Evolutionary conservation across 2,113 vertebrate genomes (phyloP).

Genomic region (Erythrocercus mccallii): DNA sequence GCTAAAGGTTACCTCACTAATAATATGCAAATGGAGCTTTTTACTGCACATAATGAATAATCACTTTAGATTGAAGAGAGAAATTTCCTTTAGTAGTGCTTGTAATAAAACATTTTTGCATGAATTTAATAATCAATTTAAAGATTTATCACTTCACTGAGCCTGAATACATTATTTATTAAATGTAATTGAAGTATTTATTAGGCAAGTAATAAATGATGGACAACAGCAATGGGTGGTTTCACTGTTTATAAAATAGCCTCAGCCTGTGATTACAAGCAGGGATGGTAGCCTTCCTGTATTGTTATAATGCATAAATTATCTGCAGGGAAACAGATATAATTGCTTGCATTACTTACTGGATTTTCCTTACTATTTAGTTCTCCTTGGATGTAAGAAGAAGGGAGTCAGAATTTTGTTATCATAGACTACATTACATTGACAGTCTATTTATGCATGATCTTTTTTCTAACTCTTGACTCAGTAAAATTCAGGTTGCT

Average conservation of each 20-base stretch:
- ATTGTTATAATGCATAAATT: slow-evolving; percentile 41
- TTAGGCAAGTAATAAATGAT: slow-evolving; percentile 75
- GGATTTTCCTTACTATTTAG: not conserved
- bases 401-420: not conserved
- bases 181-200: slow-evolving; percentile 82
- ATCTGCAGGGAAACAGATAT: not conserved
- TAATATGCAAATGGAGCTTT: slow-evolving; percentile 73
- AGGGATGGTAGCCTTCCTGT: slow-evolving; percentile 6
- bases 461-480: not conserved
- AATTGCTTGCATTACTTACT: not conserved
- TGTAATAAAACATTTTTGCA: slow-evolving; percentile 72
- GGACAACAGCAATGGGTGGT: slow-evolving; percentile 54
- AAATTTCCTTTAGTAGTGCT: slow-evolving; percentile 70
- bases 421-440: not conserved
- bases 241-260: slow-evolving; percentile 63
- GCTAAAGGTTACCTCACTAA: slow-evolving; percentile 75
- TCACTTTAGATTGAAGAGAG: slow-evolving; percentile 72
- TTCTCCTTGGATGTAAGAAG: not conserved
- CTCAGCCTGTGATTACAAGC: slow-evolving; percentile 51
- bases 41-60: slow-evolving; percentile 76
- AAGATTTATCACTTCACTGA: slow-evolving; percentile 75
- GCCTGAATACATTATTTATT: slow-evolving; percentile 78
- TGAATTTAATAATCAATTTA: slow-evolving; percentile 80
- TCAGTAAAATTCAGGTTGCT: not conserved
- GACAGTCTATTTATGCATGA: not conserved